phyloP scores from a whole-genome alignment of 2,797 vertebrate genomes.

The Australoheros facetus region DNA sequence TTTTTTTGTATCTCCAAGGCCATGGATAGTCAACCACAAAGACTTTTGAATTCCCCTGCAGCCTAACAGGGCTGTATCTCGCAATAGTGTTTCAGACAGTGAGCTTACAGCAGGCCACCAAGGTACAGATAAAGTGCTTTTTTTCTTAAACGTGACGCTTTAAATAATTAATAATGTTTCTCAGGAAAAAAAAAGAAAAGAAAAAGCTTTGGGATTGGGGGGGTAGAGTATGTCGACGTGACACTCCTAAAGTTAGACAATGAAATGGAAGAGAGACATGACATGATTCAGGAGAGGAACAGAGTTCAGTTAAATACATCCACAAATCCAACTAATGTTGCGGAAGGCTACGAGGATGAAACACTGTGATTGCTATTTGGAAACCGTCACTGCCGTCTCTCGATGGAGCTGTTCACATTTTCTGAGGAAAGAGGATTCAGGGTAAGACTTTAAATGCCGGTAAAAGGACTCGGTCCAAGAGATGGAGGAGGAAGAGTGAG shows the following conservation, averaged over 20 bases:
- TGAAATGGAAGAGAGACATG: slow-evolving; percentile 54
- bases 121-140: slow-evolving; percentile 90
- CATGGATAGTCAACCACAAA: slow-evolving; percentile 76
- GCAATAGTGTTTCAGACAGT: slow-evolving; percentile 76
- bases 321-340: slow-evolving; percentile 58
- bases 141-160: slow-evolving; percentile 79
- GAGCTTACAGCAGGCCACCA: slow-evolving; percentile 86
- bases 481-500: not conserved
- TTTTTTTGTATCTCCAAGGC: slow-evolving; percentile 73
- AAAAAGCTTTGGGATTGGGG: not conserved
- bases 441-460: slow-evolving; percentile 73
- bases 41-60: slow-evolving; percentile 65
- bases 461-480: slow-evolving; percentile 16
- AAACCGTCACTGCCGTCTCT: slow-evolving; percentile 69
- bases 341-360: slow-evolving; percentile 63
- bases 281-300: slow-evolving; percentile 45
- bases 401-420: slow-evolving; percentile 80
- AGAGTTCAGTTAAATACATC: slow-evolving; percentile 66
- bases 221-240: slow-evolving; percentile 13
- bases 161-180: slow-evolving; percentile 81
- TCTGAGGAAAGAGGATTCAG: slow-evolving; percentile 63
- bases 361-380: slow-evolving; percentile 68
- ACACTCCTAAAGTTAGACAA: slow-evolving; percentile 37
- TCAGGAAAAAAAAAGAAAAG: slow-evolving; percentile 24
- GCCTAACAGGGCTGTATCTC: slow-evolving; percentile 74